Evolutionary conservation across 2,797 vertebrate genomes (phyloP), one percentile per base, ranked within the genome.

Genomic region (Scyliorhinus canicula): DNA sequence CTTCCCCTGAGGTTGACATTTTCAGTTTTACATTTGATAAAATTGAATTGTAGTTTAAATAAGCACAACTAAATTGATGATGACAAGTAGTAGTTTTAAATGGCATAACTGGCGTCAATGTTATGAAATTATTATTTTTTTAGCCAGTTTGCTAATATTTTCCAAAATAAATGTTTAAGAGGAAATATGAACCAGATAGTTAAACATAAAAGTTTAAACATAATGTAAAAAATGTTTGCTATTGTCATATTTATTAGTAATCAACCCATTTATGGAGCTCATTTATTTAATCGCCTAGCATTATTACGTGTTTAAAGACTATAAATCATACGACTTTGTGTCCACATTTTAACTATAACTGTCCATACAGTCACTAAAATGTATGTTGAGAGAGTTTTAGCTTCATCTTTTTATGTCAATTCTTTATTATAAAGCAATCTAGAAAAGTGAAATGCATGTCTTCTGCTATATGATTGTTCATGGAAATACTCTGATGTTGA

Each of bases 1-100:
- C 98, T 47, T 99, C 99, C 96, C 98, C 98, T 96, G 99, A 99
- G 99, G 99, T 99, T 98, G 97, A 97, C 96, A 95, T 96, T 96
- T 94, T 94, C 93, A 94, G 93, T 94, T 94, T 7, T 52, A 94
- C 50, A 47, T 74, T 94, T 94, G 67, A 71, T 69, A 74, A 55
- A 35, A 35, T 40, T 74, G 67, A 50, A 94, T 71, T 94, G 31
- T 71, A 71, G 47, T 74, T 74, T 90, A 90, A 90, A 90, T 90
- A 19, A 90, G 86, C 12, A 90, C 6, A 90, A 90, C 60, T 90
- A 60, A 90, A 90, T 31, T 90, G 67, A 94, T 52, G 47, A 71
- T 69, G 40, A 28, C 55, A 21, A 65, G 63, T 19, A 55, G 28
- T 93, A 3, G 24, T 52, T 71, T 94, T 19, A 52, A 74, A 55